Evolutionary conservation across 2,888 invertebrate genomes (phyloP).

Genomic region (Hypolimnas misippus): DNA sequence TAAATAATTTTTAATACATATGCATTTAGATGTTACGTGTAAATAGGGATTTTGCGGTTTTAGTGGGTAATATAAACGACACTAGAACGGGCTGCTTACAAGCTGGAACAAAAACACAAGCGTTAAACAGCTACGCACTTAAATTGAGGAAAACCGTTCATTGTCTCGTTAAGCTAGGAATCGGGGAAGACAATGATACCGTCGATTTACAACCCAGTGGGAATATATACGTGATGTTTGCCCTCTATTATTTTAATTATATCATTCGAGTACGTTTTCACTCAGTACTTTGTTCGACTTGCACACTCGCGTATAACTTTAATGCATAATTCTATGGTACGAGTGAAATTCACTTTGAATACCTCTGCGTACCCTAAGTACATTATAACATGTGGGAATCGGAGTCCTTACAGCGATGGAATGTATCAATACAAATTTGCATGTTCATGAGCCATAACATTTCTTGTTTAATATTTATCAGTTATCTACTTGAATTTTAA

Average conservation of each 20-base stretch:
- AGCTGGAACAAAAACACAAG: conserved; percentile 54
- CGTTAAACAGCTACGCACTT: conserved; percentile 68
- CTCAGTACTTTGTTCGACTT: conserved; percentile 67
- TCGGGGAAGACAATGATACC: conserved; percentile 75
- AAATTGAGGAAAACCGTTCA: conserved; percentile 67
- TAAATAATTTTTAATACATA: conserved; percentile 12
- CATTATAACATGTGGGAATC: conserved; percentile 64
- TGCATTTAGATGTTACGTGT: conserved; percentile 55
- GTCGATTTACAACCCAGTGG: conserved; percentile 73
- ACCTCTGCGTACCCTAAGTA: conserved; percentile 55
- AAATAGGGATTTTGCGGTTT: conserved; percentile 70
- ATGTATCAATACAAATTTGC: conserved; percentile 48
- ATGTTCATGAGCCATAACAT: conserved; percentile 42
- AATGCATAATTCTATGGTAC: conserved; percentile 73
- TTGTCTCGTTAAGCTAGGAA: conserved; percentile 73
- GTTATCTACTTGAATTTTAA: conserved; percentile 31
- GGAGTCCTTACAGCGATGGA: conserved; percentile 53
- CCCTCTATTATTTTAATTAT: conserved; percentile 78
- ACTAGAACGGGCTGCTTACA: conserved; percentile 51
- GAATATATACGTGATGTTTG: conserved; percentile 68
- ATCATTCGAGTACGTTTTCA: conserved; percentile 75
- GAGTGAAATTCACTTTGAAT: conserved; percentile 70
- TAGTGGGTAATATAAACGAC: conserved; percentile 59
- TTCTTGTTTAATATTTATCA: conserved; percentile 41
- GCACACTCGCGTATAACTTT: conserved; percentile 65